Conservation (phyloP, 2,888 invertebrate genomes). For the Chloroclystis v-ata region DNA sequence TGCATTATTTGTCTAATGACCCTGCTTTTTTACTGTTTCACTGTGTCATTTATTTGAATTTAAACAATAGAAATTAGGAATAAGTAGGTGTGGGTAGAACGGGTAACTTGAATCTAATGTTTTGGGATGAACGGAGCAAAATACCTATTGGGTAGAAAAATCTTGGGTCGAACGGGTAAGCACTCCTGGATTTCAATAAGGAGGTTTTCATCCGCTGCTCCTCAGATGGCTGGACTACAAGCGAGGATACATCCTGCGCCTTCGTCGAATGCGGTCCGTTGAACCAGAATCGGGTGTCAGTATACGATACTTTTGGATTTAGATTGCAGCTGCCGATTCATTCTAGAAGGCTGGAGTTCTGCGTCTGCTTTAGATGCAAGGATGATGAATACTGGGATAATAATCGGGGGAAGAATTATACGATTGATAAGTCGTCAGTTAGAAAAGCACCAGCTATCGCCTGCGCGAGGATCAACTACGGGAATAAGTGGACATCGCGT, state of each 20-base stretch:
- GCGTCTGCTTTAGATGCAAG: slow-evolving; percentile 88
- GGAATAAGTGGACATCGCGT: slow-evolving; percentile 62
- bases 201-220: slow-evolving; percentile 88
- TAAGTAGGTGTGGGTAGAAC: too few species aligned
- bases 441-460: slow-evolving; percentile 49
- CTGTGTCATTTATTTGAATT: too few species aligned
- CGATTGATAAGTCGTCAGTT: slow-evolving; percentile 72
- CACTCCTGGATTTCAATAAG: too few species aligned
- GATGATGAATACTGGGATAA: slow-evolving; percentile 93
- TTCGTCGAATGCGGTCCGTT: slow-evolving; percentile 78
- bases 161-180: too few species aligned
- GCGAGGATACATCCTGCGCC: slow-evolving; percentile 87
- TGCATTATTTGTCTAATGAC: too few species aligned
- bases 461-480: slow-evolving; percentile 65
- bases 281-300: slow-evolving; percentile 78
- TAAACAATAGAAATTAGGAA: too few species aligned
- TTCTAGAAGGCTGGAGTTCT: slow-evolving; percentile 88
- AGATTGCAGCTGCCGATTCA: slow-evolving; percentile 85
- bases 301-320: slow-evolving; percentile 94
- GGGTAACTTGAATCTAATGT: too few species aligned
- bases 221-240: slow-evolving; percentile 88
- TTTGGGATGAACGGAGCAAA: too few species aligned
- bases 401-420: slow-evolving; percentile 85
- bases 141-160: too few species aligned
- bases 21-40: too few species aligned